Base-by-base conservation (phyloP, 2,113 vertebrate genomes). In the Cottus gobio region DNA sequence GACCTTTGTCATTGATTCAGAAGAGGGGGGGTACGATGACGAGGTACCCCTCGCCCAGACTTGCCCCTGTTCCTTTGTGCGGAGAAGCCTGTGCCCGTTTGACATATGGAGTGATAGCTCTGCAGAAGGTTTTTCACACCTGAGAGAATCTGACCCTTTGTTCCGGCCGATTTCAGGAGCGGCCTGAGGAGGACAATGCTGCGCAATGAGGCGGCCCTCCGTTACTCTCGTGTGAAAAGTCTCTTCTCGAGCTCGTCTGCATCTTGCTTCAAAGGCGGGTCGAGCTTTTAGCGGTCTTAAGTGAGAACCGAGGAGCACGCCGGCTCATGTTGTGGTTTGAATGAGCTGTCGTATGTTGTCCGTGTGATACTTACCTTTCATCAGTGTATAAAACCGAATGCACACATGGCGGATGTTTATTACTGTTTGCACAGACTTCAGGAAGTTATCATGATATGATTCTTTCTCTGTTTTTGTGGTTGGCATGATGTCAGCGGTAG, bases 21-120 rank as follows among this genome's bases (percentile, higher is more conserved):
- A 97, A 94, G 96, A 97, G 95, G 97, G 97, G 94, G 97, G 97
- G 91, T 98, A 98, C 94, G 97, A 99, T 91, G 97, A 99, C 36
- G 96, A 99, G 98, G 97, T 99, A 99, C 96, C 85, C 39, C 65
- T 90, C n/a, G 46, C 48, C 37, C 77, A 58, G 28, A 7, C 48
- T 42, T 5, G 7, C 46, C 46, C 54, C 54, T 60, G 37, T 48
- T 28, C 63, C 46, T 44, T 52, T 68, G 56, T 80, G 67, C 72
- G 66, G 34, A 75, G 70, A 67, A 28, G 68, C 65, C 69, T 82
- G 77, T 76, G 76, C 58, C 71, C 82, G 74, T 91, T 58, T 88
- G 85, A 79, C 63, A 62, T 44, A 18, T 77, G 66, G 66, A 76
- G 39, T 84, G 75, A 74, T 66, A 77, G 82, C 85, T 84, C 67